phyloP scores from a whole-genome alignment of 2,888 invertebrate genomes.

The Nomada goodeniana region DNA sequence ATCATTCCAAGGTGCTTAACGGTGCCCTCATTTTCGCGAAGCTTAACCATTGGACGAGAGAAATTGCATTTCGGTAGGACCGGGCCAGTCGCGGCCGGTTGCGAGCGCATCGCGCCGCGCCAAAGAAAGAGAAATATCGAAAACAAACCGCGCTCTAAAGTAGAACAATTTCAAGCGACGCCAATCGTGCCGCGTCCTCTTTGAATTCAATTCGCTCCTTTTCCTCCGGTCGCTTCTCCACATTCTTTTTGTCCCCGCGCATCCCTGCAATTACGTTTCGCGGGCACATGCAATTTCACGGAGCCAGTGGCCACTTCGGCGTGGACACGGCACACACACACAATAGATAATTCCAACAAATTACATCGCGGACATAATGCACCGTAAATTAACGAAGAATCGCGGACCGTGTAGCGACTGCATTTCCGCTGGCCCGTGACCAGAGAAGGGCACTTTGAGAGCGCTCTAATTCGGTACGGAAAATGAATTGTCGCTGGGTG shows the following conservation, averaged over 20 bases:
- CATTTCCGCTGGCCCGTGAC: conserved; percentile 42
- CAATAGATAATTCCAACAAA: conserved; percentile 47
- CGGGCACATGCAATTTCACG: background rate
- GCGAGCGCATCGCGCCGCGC: background rate
- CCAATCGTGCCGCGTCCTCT: conserved; percentile 5
- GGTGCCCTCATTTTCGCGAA: conserved; percentile 52
- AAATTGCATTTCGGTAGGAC: conserved; percentile 28
- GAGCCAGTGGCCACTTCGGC: background rate
- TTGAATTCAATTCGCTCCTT: conserved; percentile 1
- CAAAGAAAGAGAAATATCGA: background rate
- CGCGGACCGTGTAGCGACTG: conserved; percentile 35
- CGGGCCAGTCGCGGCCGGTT: conserved; percentile 1
- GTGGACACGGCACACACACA: background rate
- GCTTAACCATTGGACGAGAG: conserved; percentile 45
- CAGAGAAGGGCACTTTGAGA: conserved; percentile 55
- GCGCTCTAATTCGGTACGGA: conserved; percentile 68
- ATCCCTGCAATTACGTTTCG: background rate
- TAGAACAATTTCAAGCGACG: conserved; percentile 19
- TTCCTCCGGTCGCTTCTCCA: background rate
- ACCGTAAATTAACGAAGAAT: conserved; percentile 49
- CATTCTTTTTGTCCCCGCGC: background rate
- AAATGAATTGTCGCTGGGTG: conserved; percentile 71
- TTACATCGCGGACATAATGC: conserved; percentile 47
- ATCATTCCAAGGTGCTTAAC: conserved; percentile 56
- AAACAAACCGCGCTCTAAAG: background rate